Evolutionary conservation across 2,888 invertebrate genomes (phyloP).

Genomic region (Siphonodentalium dalli): DNA sequence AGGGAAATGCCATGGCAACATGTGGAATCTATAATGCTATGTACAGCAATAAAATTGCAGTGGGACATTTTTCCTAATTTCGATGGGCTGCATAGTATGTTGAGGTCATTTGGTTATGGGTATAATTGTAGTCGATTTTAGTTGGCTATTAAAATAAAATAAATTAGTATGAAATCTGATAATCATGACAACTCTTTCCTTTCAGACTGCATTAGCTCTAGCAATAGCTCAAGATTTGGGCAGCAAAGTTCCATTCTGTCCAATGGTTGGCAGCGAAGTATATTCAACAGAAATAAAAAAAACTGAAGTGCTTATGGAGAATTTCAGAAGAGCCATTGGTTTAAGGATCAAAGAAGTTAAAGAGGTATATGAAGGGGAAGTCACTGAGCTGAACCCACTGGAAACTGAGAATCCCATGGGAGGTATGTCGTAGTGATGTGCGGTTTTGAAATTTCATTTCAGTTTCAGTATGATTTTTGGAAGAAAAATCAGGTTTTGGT

Average conservation of each 20-base stretch:
- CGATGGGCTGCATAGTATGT: no score
- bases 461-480: not conserved
- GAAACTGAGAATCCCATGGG: constrained; percentile 97
- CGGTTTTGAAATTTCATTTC: no score
- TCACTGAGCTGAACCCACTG: constrained; percentile 95
- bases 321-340: constrained; percentile 96
- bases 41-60: no score
- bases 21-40: no score
- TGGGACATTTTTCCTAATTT: no score
- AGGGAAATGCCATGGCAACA: no score
- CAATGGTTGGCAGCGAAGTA: constrained; percentile 77
- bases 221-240: constrained; percentile 98
- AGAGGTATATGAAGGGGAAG: constrained; percentile 99
- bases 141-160: no score
- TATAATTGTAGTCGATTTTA: no score
- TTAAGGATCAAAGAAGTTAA: constrained; percentile 82
- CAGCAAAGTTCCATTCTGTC: constrained; percentile 79
- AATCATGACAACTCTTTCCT: constrained; percentile 17
- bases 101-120: no score
- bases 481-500: not conserved
- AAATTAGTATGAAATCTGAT: no score
- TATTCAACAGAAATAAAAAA: constrained; percentile 99
- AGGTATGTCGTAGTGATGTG: no score
- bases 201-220: constrained; percentile 89
- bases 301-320: constrained; percentile 99